These are phyloP conservation scores for Phalacrocorax aristotelis DNA, from an alignment of 2,113 vertebrate genomes.

Conservation along the genomic window DNA sequence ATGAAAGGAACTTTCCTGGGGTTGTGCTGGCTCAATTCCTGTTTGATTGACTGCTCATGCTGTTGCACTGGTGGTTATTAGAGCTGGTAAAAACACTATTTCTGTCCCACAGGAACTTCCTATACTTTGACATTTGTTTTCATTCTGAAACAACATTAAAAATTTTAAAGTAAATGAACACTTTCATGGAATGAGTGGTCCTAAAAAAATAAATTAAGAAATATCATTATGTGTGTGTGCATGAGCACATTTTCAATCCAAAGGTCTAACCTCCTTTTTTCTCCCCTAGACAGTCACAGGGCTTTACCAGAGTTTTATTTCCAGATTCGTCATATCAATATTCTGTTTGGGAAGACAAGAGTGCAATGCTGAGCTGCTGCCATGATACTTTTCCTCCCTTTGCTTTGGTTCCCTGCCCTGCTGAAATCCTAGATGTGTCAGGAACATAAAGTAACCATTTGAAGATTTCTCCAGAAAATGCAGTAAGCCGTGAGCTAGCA, in stretches of 20 bases:
- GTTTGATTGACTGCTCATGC: constrained; percentile 67
- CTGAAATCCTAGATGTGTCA: neutral
- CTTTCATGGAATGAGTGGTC: neutral
- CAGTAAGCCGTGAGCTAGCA: neutral
- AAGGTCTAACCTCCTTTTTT: neutral
- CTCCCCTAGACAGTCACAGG: neutral
- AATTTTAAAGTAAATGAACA: constrained; percentile 43
- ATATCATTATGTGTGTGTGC: neutral
- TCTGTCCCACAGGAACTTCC: constrained; percentile 50
- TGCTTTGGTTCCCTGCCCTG: neutral
- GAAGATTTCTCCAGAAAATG: neutral
- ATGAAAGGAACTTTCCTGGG: constrained; percentile 71
- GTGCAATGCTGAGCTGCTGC: neutral
- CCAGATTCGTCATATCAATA: neutral
- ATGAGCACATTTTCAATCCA: neutral
- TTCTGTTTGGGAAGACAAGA: neutral
- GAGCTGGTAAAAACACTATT: constrained; percentile 52
- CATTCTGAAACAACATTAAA: constrained; percentile 35
- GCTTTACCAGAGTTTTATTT: neutral
- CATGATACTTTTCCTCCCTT: fast-evolving
- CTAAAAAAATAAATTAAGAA: constrained; percentile 8
- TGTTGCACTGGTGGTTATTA: constrained; percentile 57
- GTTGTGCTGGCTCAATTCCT: constrained; percentile 65
- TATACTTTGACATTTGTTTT: constrained; percentile 41
- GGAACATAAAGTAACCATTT: neutral